These are phyloP conservation scores for Andrena fulva DNA, from an alignment of 2,888 invertebrate genomes.

Conservation along the genomic window DNA sequence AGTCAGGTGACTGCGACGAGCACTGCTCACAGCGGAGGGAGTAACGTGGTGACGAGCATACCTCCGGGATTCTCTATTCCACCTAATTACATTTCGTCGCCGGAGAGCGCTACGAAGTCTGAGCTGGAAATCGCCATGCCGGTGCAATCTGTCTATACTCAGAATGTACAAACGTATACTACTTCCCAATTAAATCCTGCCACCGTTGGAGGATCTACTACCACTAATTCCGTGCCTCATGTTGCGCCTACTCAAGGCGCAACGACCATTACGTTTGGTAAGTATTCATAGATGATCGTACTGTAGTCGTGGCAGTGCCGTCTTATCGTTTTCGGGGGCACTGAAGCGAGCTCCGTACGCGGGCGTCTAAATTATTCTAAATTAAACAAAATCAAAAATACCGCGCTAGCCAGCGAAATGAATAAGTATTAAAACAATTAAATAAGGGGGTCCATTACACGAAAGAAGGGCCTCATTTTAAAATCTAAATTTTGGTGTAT, in stretches of 20 bases:
- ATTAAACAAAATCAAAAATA: no score
- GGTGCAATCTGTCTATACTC: slow-evolving; percentile 65
- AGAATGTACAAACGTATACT: slow-evolving; percentile 62
- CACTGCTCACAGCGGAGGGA: slow-evolving; percentile 50
- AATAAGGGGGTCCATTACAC: no score
- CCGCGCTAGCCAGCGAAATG: no score
- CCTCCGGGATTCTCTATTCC: slow-evolving; percentile 77
- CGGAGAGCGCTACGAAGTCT: slow-evolving; percentile 52
- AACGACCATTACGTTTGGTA: slow-evolving; percentile 71
- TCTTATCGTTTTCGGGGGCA: no score
- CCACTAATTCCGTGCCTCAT: slow-evolving; percentile 75
- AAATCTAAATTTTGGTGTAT: no score
- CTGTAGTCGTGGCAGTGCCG: neutral
- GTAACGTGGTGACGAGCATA: slow-evolving; percentile 66
- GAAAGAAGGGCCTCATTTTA: no score
- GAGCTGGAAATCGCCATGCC: slow-evolving; percentile 44
- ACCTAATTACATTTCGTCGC: slow-evolving; percentile 70
- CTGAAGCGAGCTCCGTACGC: no score
- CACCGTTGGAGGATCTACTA: slow-evolving; percentile 85
- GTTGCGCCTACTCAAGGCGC: slow-evolving; percentile 69
- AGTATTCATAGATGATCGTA: slow-evolving; percentile 43
- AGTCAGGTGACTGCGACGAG: slow-evolving; percentile 39
- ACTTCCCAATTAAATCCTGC: slow-evolving; percentile 84
- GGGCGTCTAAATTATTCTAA: no score
- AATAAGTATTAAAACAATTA: no score